Evolutionary conservation across 2,797 vertebrate species (phyloP), one percentile per base, ranked within the genome.

Genomic region (Syngnathus rostellatus): DNA sequence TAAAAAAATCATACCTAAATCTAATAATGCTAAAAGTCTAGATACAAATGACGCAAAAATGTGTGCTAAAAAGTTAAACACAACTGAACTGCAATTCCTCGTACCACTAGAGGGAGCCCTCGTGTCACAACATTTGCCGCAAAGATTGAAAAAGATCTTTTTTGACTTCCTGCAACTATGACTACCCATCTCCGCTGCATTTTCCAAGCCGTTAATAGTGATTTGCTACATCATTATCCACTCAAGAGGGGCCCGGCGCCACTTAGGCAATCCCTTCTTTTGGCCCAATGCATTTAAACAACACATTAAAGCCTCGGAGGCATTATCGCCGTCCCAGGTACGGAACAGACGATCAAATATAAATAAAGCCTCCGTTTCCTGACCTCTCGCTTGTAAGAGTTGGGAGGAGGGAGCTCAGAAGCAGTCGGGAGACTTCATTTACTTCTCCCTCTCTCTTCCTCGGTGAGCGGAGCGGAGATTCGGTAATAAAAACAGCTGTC

Each of bases 401-500:
- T 85, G 82, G 78, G 71, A 82, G 77, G 67, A 45, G 71, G 75
- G 72, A 72, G 75, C 79, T 72, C 21, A 39, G 39, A 25, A 40
- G 39, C 31, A 17, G 41, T 23, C 73, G 68, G 83, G 75, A 78
- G 76, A 85, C 82, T 86, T 81, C 76, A 83, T 87, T 81, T 81
- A 80, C 85, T 81, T 82, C 76, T 74, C 76, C 64, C 51, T 71
- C 69, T 77, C 80, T 81, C 80, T 72, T 81, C 74, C 76, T 80
- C 77, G 69, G 62, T 64, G 80, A 61, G 76, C 80, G 67, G 69
- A 70, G 85, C 83, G 88, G 86, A 78, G 83, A 82, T 71, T 88
- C 81, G 81, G 88, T 89, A 90, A 91, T 90, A 91, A 92, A 91
- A 91, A 87, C 88, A 88, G 88, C 86, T 87, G 90, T 92, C 91